Conservation (phyloP, 2,797 vertebrate species). For the Sebastes steindachneri region DNA sequence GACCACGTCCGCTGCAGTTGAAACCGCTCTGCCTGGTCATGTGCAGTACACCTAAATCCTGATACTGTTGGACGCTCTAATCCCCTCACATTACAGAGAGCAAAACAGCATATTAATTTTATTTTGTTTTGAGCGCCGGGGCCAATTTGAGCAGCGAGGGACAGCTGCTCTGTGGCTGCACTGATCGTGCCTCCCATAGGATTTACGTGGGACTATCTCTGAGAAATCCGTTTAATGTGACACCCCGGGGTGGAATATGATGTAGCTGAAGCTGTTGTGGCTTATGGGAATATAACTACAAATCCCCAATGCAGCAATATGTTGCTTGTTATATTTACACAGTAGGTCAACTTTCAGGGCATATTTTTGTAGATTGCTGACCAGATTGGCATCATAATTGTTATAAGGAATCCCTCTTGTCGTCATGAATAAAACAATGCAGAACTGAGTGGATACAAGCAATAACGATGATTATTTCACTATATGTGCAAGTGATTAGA, state of each 20-base stretch:
- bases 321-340: slow-evolving; percentile 12
- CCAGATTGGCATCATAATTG: background rate
- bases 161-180: slow-evolving; percentile 47
- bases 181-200: slow-evolving; percentile 53
- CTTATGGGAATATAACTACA: slow-evolving; percentile 47
- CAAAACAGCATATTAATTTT: slow-evolving; percentile 71
- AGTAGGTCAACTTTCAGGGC: background rate
- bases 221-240: slow-evolving; percentile 69
- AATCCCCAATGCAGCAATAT: background rate
- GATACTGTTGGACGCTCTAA: slow-evolving; percentile 56
- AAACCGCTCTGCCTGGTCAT: slow-evolving; percentile 33
- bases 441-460: background rate
- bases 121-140: slow-evolving; percentile 58
- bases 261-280: slow-evolving; percentile 34
- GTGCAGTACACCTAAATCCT: slow-evolving; percentile 52
- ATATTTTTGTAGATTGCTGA: background rate
- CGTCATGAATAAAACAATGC: background rate
- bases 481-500: slow-evolving; percentile 8
- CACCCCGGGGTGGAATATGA: slow-evolving; percentile 40
- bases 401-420: background rate
- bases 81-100: slow-evolving; percentile 55
- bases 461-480: background rate
- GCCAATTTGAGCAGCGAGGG: slow-evolving; percentile 64
- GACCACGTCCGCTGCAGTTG: slow-evolving; percentile 31
- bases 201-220: slow-evolving; percentile 59